These are phyloP conservation scores for Eupithecia subfuscata DNA, from an alignment of 2,888 invertebrate species.

Conservation along the genomic window DNA sequence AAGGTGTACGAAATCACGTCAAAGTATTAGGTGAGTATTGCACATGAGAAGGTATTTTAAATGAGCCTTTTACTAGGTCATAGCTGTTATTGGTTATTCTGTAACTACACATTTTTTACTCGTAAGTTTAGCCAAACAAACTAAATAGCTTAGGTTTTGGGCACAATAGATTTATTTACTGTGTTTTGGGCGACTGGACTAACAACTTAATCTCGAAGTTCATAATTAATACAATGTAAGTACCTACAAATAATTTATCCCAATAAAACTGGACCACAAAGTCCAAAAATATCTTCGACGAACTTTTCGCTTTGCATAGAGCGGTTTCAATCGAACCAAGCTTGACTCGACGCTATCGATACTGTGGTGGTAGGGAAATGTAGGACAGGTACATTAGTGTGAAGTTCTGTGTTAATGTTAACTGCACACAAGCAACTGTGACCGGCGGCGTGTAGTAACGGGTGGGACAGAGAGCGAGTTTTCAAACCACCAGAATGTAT, in stretches of 20 bases:
- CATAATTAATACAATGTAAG: neutral
- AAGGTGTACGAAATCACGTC: constrained; percentile 58
- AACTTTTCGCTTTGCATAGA: neutral
- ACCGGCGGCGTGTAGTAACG: constrained; percentile 3
- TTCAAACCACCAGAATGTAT: constrained; percentile 44
- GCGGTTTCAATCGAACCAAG: neutral
- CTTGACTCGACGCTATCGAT: neutral
- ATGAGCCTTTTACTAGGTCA: constrained; percentile 26
- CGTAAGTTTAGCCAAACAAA: neutral
- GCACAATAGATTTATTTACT: too few relatives aligned
- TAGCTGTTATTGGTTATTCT: neutral
- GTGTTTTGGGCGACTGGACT: neutral
- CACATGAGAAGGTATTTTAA: constrained; percentile 69
- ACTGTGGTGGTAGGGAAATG: constrained; percentile 15
- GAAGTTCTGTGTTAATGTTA: constrained; percentile 20
- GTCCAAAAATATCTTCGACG: neutral
- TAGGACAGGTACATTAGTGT: constrained; percentile 26
- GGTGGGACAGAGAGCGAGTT: constrained; percentile 28
- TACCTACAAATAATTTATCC: too few relatives aligned
- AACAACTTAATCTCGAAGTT: neutral
- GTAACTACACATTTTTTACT: neutral
- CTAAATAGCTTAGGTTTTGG: neutral
- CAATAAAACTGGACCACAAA: neutral
- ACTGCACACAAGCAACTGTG: constrained; percentile 40
- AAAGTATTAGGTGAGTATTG: constrained; percentile 78